Base-by-base conservation (phyloP, 2,888 invertebrate species). In the Pseudoips prasinana region DNA sequence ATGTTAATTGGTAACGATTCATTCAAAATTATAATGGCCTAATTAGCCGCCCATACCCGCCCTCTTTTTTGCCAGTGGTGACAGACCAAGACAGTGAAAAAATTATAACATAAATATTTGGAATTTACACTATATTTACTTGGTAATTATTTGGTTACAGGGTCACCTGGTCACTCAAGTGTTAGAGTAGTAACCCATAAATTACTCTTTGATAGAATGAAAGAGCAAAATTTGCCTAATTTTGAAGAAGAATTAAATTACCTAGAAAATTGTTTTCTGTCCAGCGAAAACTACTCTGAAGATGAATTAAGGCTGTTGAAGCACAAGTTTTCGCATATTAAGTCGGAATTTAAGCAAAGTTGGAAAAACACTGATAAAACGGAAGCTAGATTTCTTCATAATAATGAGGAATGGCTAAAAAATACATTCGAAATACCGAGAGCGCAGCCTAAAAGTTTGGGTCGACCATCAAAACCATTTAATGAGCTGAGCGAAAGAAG, bases 371-470 rank as follows among this genome's bases (percentile, higher is more conserved):
- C 6, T n/a, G 3, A 8, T 3, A 22, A n/a, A 17, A 22, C n/a
- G 14, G 29, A 28, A 18, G 8, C 18, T 7, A 8, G 4, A 3
- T 10, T 8, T 19, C 7, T 8, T 7, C 8, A 19, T 17, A 27
- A 27, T 7, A 27, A 27, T 27, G 27, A 27, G 1, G 10, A 7
- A 22, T 11, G 22, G 29, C 8, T 29, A 29, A 20, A 32, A 14
- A 8, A 11, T 18, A 29, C 22, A 29, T 29, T 29, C 14, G 10
- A 18, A 8, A 8, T 22, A 29, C 29, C 23, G n/a, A n/a, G n/a
- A n/a, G n/a, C n/a, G n/a, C n/a, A n/a, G n/a, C n/a, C n/a, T n/a
- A n/a, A n/a, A n/a, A n/a, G n/a, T n/a, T n/a, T n/a, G n/a, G n/a
- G n/a, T n/a, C n/a, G n/a, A n/a, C n/a, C n/a, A n/a, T n/a, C n/a